These are phyloP conservation scores for Phlogophora meticulosa DNA, from an alignment of 2,888 invertebrate species.

Conservation along the genomic window DNA sequence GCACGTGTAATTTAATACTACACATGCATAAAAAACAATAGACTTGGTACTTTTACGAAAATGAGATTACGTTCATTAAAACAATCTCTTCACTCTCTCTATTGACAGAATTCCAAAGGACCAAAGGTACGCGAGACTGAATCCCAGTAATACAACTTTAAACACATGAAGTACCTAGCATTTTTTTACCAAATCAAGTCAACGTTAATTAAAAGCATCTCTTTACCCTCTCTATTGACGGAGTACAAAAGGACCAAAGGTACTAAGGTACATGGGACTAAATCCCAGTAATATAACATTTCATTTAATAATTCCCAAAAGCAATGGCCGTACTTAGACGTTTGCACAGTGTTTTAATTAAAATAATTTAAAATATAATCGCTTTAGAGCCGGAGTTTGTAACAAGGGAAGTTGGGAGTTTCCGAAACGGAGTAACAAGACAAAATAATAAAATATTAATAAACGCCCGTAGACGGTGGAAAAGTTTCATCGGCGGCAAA, in stretches of 20 bases:
- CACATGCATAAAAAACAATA: no score
- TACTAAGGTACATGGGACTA: conserved; percentile 16
- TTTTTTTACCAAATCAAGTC: conserved; percentile 21
- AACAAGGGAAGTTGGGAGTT: conserved; percentile 89
- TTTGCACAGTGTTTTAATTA: conserved; percentile 90
- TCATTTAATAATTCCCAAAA: conserved; percentile 77
- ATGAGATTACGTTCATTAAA: conserved; percentile 36
- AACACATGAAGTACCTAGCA: conserved; percentile 2
- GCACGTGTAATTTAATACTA: no score
- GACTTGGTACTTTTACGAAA: conserved; percentile 27
- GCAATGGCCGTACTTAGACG: conserved; percentile 76
- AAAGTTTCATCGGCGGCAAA: conserved; percentile 88
- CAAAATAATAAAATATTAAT: conserved; percentile 92
- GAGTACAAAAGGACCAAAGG: conserved; percentile 15
- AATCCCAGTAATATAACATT: conserved; percentile 59
- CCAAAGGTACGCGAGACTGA: conserved; percentile 14
- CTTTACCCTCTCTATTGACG: conserved; percentile 26
- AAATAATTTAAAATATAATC: conserved; percentile 91
- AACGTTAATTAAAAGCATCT: conserved; percentile 36
- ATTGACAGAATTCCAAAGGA: conserved; percentile 29
- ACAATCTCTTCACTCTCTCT: conserved; percentile 12
- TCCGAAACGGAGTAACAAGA: conserved; percentile 88
- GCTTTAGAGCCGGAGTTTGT: conserved; percentile 87
- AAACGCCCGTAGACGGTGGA: conserved; percentile 88
- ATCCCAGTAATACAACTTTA: conserved; percentile 47